Evolutionary conservation across 2,113 vertebrate species (phyloP).

Genomic region (Ptyas mucosa): DNA sequence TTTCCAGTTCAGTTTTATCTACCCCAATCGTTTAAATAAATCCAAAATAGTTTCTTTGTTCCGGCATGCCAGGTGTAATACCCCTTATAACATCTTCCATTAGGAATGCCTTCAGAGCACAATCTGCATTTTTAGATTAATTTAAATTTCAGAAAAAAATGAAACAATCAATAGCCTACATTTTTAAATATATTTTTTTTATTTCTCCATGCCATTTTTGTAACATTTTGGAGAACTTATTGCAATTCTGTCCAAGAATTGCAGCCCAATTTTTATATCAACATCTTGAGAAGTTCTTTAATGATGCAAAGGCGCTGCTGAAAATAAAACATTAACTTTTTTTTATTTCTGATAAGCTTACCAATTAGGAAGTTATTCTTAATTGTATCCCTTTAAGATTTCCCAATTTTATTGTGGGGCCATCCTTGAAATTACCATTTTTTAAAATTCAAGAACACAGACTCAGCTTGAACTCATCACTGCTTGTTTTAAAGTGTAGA

Average conservation of each 20-base stretch:
- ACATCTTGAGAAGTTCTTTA: neutral
- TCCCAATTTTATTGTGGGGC: neutral
- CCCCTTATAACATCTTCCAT: neutral
- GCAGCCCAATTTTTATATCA: neutral
- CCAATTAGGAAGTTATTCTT: neutral
- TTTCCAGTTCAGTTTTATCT: neutral
- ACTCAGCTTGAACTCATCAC: neutral
- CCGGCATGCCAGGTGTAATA: neutral
- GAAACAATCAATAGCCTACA: neutral
- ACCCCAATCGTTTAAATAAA: neutral
- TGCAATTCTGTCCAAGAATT: neutral
- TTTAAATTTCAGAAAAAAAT: neutral
- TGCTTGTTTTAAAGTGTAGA: neutral
- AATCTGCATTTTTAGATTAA: neutral
- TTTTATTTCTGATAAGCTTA: neutral
- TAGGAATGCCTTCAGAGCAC: neutral
- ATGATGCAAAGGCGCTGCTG: neutral
- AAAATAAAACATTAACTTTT: neutral
- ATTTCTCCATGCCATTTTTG: neutral
- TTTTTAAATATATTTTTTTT: neutral
- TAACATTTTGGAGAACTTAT: neutral
- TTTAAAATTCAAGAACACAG: neutral
- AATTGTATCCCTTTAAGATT: neutral
- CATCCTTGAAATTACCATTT: neutral
- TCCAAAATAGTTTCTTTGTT: slow-evolving; percentile 1